These are phyloP conservation scores for Dinomys branickii DNA, from an alignment of 2,113 vertebrate species.

Conservation along the genomic window DNA sequence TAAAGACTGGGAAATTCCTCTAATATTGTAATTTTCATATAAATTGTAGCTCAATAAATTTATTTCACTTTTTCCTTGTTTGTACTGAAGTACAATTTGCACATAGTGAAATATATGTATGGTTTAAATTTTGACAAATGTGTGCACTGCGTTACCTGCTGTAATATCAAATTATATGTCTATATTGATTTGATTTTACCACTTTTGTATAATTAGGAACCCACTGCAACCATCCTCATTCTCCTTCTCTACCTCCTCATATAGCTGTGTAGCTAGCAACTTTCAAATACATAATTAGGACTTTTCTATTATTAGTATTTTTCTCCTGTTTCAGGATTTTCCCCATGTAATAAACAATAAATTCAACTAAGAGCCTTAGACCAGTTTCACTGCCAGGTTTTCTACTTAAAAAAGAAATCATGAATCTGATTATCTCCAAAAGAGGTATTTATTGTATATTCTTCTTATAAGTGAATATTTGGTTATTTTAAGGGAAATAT, in stretches of 20 bases:
- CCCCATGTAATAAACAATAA: not conserved
- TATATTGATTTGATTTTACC: not conserved
- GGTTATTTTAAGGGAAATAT: slow-evolving; percentile 40
- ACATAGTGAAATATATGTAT: not conserved
- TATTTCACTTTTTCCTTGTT: not conserved
- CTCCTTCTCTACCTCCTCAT: not conserved
- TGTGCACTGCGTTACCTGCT: not conserved
- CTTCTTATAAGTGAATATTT: not conserved
- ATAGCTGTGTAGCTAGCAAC: not conserved
- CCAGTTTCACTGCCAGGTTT: slow-evolving; percentile 41
- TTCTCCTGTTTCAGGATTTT: slow-evolving; percentile 3
- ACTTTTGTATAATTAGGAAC: not conserved
- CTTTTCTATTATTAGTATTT: not conserved
- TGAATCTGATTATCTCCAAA: not conserved
- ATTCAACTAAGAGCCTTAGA: slow-evolving; percentile 1
- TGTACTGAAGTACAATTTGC: not conserved
- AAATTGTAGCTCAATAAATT: not conserved
- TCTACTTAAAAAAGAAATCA: slow-evolving; percentile 42
- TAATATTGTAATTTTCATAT: not conserved
- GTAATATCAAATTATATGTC: not conserved
- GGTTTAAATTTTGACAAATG: not conserved
- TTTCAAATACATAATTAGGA: not conserved
- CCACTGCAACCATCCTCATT: no score
- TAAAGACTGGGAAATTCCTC: not conserved
- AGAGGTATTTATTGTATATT: slow-evolving; percentile 14